Conservation (phyloP, 2,797 vertebrate species). For the Corythornis leucogaster region DNA sequence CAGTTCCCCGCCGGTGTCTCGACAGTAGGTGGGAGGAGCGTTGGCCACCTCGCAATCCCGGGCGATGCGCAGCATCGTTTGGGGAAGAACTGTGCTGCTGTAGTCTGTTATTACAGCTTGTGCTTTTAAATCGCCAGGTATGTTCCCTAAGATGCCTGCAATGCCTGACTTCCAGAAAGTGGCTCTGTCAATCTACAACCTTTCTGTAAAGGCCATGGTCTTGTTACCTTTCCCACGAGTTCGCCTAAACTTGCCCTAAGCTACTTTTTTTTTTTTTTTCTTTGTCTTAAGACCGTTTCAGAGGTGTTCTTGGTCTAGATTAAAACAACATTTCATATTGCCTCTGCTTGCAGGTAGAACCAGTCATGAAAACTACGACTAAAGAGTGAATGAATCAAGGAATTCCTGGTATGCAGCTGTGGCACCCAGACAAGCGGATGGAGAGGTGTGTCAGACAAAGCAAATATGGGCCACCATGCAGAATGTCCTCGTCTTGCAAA, state of each 20-base stretch:
- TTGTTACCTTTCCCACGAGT: neutral
- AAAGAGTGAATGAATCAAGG: rapidly evolving
- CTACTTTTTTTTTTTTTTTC: neutral
- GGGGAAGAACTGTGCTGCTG: neutral
- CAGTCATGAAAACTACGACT: rapidly evolving
- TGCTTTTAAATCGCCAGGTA: neutral
- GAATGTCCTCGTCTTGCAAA: neutral
- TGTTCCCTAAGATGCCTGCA: neutral
- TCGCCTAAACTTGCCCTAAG: neutral
- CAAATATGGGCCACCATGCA: rapidly evolving
- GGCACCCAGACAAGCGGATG: rapidly evolving
- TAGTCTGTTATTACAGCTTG: neutral
- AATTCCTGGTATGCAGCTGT: rapidly evolving
- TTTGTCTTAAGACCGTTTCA: neutral
- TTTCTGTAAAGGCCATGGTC: neutral
- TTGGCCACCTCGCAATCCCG: neutral
- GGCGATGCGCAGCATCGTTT: neutral
- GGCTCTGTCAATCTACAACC: rapidly evolving
- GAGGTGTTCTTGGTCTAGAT: neutral
- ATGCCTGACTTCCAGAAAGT: rapidly evolving
- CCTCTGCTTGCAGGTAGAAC: neutral
- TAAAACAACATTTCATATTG: neutral
- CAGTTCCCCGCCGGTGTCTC: neutral
- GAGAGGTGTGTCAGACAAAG: neutral
- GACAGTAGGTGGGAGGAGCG: neutral